These are phyloP conservation scores for Cydia fagiglandana DNA, from an alignment of 1,140 invertebrate species.

Conservation along the genomic window DNA sequence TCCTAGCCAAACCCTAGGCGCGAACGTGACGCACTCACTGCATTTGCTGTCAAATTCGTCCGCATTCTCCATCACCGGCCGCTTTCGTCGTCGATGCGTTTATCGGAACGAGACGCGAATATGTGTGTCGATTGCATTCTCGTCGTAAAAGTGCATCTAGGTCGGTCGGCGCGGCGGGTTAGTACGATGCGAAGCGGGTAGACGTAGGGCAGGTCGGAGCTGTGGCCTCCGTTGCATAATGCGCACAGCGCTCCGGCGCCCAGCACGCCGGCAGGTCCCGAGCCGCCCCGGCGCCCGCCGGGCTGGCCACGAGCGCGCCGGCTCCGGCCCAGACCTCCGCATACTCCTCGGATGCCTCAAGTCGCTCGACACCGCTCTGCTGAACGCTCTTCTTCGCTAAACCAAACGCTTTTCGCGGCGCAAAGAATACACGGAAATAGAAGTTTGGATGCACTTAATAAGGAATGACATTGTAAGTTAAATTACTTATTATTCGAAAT, in stretches of 20 bases:
- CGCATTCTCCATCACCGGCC: constrained; percentile 77
- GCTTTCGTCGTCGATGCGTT: constrained; percentile 78
- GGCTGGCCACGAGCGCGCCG: constrained; percentile 64
- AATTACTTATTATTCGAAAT: background rate
- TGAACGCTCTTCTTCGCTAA: constrained; percentile 1
- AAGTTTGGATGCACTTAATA: background rate
- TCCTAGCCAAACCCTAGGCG: constrained; percentile 61
- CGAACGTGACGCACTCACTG: constrained; percentile 74
- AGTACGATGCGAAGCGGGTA: constrained; percentile 69
- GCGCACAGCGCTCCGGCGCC: constrained; percentile 56
- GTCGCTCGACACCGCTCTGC: constrained; percentile 55
- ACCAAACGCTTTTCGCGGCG: background rate
- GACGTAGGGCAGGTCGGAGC: constrained; percentile 76
- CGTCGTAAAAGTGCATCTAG: constrained; percentile 78
- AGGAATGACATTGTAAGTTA: constrained; percentile 24
- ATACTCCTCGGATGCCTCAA: constrained; percentile 68
- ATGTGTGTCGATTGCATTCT: constrained; percentile 78
- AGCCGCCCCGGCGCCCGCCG: constrained; percentile 39
- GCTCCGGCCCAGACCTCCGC: constrained; percentile 63
- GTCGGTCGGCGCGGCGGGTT: constrained; percentile 72
- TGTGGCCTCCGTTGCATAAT: constrained; percentile 62
- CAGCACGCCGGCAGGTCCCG: constrained; percentile 42
- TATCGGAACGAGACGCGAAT: constrained; percentile 78
- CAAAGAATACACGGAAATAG: background rate
- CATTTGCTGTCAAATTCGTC: constrained; percentile 76